phyloP scores from a whole-genome alignment of 1,140 invertebrate species.

The Venturia canescens region DNA sequence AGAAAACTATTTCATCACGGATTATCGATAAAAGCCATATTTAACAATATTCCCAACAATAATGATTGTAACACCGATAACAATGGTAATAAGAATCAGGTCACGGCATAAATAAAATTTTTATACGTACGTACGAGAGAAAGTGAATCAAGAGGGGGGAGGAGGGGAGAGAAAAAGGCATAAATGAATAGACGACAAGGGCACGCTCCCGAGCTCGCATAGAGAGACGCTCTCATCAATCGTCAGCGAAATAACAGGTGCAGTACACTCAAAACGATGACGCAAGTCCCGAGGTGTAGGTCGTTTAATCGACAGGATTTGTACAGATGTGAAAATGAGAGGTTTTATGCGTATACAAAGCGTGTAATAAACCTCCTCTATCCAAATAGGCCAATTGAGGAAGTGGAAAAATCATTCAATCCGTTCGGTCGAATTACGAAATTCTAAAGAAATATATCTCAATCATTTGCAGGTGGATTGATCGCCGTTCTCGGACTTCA shows the following conservation, averaged over 20 bases:
- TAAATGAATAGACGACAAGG: neutral
- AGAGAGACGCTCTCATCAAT: neutral
- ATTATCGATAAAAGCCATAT: too few species aligned
- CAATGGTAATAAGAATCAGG: too few species aligned
- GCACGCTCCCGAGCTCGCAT: neutral
- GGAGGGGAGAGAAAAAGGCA: neutral
- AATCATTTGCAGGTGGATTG: too few species aligned
- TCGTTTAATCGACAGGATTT: neutral
- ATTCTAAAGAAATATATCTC: too few species aligned
- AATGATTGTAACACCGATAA: too few species aligned
- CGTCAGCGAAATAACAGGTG: slow-evolving; percentile 17
- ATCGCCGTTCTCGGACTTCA: too few species aligned
- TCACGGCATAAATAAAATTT: too few species aligned
- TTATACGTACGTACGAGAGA: too few species aligned
- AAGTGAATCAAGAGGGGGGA: neutral
- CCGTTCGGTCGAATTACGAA: too few species aligned
- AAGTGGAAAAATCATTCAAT: neutral
- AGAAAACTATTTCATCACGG: too few species aligned
- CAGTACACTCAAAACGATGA: slow-evolving; percentile 10
- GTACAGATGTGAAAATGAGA: neutral
- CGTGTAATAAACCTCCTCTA: neutral
- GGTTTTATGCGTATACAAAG: neutral
- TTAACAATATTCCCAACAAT: too few species aligned
- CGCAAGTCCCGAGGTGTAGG: slow-evolving; percentile 2
- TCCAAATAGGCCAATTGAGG: neutral